Evolutionary conservation across 2,797 vertebrate species (phyloP).

Genomic region (Tarsius wallacei): DNA sequence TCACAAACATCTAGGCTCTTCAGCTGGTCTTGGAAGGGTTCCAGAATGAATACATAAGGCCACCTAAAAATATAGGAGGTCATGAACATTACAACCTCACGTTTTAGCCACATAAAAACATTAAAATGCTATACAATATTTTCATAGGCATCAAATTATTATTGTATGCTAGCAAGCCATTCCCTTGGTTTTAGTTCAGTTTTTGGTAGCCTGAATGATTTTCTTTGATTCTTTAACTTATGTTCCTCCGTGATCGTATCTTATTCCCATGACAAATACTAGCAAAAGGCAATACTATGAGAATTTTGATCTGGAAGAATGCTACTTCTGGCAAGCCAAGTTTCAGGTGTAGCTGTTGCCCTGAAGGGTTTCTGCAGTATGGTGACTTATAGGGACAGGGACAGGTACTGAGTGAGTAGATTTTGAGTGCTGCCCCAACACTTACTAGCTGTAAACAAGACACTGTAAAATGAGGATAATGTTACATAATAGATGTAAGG

Average conservation of each 20-base stretch:
- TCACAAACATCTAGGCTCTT: neutral
- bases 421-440: no score
- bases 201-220: neutral
- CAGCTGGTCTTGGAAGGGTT: neutral
- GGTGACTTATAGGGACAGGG: neutral
- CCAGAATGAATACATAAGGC: neutral
- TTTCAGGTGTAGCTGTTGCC: neutral
- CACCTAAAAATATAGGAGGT: neutral
- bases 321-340: neutral
- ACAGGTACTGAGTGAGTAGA: neutral
- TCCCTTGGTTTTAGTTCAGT: neutral
- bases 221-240: slow-evolving; percentile 37
- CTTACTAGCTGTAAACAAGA: neutral
- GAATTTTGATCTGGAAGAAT: neutral
- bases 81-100: neutral
- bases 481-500: neutral
- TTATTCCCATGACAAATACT: neutral
- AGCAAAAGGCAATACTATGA: neutral
- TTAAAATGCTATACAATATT: neutral
- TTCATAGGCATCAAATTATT: neutral
- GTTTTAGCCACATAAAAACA: neutral
- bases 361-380: neutral
- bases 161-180: neutral
- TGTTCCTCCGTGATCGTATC: neutral
- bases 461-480: neutral